Evolutionary conservation across 2,797 vertebrate genomes (phyloP), one percentile per base, ranked within the genome.

Genomic region (Betta splendens): DNA sequence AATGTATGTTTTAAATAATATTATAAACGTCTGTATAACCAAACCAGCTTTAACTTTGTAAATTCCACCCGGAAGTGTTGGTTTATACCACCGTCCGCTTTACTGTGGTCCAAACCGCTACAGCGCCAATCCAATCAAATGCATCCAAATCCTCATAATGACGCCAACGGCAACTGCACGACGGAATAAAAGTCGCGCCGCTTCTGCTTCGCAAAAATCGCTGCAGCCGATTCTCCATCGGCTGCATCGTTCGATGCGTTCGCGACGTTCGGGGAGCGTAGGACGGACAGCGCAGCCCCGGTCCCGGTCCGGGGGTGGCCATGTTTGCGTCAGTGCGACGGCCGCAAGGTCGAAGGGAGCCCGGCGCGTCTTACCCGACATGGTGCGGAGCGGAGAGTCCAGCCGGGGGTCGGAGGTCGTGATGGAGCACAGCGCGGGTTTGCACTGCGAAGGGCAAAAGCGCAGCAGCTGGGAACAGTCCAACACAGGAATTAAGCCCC

Each of bases 341-440:
- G 25, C 7, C 11, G 42, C 3, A 0, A 18, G 20, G 38, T 9
- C 29, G 2, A 7, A n/a, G 9, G 3, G 20, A 42, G 38, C 15
- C 20, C 45, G 38, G 12, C 2, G 39, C 6, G 8, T 69, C 89
- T 79, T 87, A 92, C 91, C 91, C 51, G 89, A 67, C 91, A 92
- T 92, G 74, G 40, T 71, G 78, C 38, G 53, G 31, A 5, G 73
- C 45, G 62, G 32, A 53, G 66, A 8, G 68, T 75, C 65, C 13
- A 2, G 36, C 69, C 37, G 65, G 29, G 61, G 25, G 8, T 54
- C 35, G 5, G 51, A 43, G 78, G 61, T 80, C 50, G 52, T 37
- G 65, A 56, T 39, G 61, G 38, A 23, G 13, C 35, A 7, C 51
- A 44, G 3, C 50, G 21, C 39, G 2, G 67, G 70, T 39, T 75